These are phyloP conservation scores for Tuta absoluta DNA, from an alignment of 2,888 invertebrate genomes.

Conservation along the genomic window DNA sequence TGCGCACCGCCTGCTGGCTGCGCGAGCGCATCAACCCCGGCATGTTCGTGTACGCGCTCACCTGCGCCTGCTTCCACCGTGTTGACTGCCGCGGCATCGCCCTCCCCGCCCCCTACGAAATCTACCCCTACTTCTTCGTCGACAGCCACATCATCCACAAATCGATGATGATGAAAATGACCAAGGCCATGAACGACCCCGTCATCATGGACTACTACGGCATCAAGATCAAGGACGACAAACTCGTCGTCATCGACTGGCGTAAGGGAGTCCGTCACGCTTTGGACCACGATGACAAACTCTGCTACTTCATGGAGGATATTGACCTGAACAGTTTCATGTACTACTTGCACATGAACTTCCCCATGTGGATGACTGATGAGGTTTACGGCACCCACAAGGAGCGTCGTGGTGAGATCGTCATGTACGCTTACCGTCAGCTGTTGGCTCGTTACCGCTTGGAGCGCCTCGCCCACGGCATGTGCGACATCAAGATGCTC, in stretches of 20 bases:
- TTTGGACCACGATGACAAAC: conserved; percentile 80
- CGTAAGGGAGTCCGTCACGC: conserved; percentile 83
- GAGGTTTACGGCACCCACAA: conserved; percentile 72
- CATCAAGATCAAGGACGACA: conserved; percentile 76
- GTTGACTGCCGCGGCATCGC: conserved; percentile 84
- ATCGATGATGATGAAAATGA: conserved; percentile 83
- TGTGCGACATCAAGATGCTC: conserved; percentile 75
- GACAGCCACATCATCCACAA: conserved; percentile 86
- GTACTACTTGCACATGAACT: conserved; percentile 84
- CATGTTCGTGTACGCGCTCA: conserved; percentile 87
- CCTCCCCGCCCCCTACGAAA: conserved; percentile 88
- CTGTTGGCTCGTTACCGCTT: conserved; percentile 81
- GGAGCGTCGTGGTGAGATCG: conserved; percentile 80
- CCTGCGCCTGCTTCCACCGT: conserved; percentile 85
- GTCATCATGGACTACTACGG: conserved; percentile 77
- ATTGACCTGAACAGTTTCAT: conserved; percentile 87
- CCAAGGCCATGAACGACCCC: conserved; percentile 80
- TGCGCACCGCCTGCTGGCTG: conserved; percentile 85
- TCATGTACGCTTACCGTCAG: conserved; percentile 83
- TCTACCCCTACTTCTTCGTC: conserved; percentile 89
- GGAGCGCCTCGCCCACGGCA: conserved; percentile 73
- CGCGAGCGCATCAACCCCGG: conserved; percentile 86
- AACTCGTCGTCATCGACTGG: conserved; percentile 84
- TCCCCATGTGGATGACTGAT: conserved; percentile 86
- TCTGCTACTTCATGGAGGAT: conserved; percentile 89